phyloP scores from a whole-genome alignment of 2,797 vertebrate genomes.

The Gadopsis bispinosus region DNA sequence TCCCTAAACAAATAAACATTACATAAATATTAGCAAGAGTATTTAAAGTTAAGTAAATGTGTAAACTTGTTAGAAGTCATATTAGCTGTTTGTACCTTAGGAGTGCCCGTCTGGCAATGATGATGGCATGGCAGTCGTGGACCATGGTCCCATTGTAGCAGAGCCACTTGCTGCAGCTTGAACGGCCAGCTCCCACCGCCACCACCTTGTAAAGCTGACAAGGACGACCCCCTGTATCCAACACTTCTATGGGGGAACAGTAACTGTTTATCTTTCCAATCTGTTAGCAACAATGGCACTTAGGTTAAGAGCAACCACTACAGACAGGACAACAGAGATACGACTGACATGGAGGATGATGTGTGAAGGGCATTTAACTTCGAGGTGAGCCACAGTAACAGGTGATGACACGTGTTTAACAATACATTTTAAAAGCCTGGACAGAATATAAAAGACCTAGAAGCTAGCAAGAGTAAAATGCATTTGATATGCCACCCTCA shows the following conservation, averaged over 20 bases:
- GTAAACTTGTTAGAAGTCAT: not conserved
- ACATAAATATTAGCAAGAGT: not conserved
- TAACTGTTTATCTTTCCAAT: slow-evolving; percentile 19
- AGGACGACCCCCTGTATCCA: slow-evolving; percentile 58
- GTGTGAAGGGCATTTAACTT: slow-evolving; percentile 8
- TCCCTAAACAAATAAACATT: no score
- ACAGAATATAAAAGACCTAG: not conserved
- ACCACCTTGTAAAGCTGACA: slow-evolving; percentile 79
- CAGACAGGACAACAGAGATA: not conserved
- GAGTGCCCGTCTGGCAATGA: slow-evolving; percentile 83
- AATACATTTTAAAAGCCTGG: not conserved
- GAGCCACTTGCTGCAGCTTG: slow-evolving; percentile 77
- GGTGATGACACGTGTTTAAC: not conserved
- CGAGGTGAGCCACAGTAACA: not conserved
- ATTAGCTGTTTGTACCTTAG: slow-evolving; percentile 73
- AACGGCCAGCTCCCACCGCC: slow-evolving; percentile 80
- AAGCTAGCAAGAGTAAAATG: not conserved
- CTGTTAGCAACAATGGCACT: not conserved
- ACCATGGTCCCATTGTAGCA: slow-evolving; percentile 81
- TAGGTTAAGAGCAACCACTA: not conserved
- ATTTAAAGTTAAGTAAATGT: not conserved
- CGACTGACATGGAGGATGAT: not conserved
- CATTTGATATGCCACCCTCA: not conserved
- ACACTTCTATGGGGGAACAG: slow-evolving; percentile 56
- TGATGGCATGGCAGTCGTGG: slow-evolving; percentile 85